Evolutionary conservation across 2,797 vertebrate species (phyloP).

Genomic region (Heterohyrax brucei): DNA sequence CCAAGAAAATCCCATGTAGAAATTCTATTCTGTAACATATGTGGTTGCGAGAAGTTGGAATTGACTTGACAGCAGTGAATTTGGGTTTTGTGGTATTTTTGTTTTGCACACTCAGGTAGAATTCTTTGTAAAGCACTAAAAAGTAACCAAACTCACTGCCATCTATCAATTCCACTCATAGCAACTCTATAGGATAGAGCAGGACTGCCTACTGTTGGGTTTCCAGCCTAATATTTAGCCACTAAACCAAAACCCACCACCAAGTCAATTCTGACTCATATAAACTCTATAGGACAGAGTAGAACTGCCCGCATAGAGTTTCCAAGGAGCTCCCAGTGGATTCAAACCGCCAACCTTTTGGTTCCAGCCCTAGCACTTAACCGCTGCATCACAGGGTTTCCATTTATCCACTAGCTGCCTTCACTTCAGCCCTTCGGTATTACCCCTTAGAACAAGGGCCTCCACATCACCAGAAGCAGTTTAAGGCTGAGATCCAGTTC

Average conservation of each 20-base stretch:
- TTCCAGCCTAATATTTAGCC: no score
- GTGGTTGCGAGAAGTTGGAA: not conserved
- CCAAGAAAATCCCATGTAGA: not conserved
- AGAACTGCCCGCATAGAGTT: no score
- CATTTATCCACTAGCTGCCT: not conserved
- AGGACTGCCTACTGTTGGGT: no score
- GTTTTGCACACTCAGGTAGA: not conserved
- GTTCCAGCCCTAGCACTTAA: not conserved
- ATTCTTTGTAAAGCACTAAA: not conserved
- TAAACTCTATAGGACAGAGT: not conserved
- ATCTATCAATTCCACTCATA: not conserved
- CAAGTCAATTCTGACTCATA: not conserved
- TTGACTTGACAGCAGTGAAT: not conserved
- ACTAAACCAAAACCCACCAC: not conserved
- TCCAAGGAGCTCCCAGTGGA: not conserved
- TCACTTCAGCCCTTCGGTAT: not conserved
- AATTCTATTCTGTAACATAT: not conserved
- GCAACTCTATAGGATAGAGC: not conserved
- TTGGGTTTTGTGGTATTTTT: not conserved
- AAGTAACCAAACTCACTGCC: not conserved
- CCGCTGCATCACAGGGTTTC: not conserved
- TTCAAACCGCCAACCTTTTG: not conserved
- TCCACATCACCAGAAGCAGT: not conserved
- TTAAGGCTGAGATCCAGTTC: conserved; percentile 2
- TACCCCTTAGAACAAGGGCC: not conserved